Evolutionary conservation across 2,888 invertebrate species (phyloP), one percentile per base, ranked within the genome.

Genomic region (Synanthedon vespiformis): DNA sequence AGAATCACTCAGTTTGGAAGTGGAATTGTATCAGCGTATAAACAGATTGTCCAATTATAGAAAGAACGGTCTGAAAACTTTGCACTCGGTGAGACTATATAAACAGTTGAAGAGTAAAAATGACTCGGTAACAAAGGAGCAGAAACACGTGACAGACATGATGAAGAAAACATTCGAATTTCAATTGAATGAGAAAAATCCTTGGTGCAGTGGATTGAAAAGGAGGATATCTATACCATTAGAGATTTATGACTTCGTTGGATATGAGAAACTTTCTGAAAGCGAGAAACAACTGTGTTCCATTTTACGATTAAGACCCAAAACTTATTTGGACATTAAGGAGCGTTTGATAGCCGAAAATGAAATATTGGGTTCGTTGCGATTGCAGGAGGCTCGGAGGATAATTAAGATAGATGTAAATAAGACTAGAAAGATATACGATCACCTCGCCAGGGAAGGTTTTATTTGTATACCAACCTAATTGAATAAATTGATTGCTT

Each of bases 401-500:
- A 88, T 96, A 49, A 90, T 97, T 44, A 97, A 96, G 80, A 97
- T 97, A 62, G 97, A 97, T 86, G 97, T 97, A 2, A 96, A 96
- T 76, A 94, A 94, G 77, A 97, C 97, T 0, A 90, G 96, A 57
- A 95, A 95, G 76, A 91, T 97, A 65, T 94, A 93, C 83, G 93
- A 94, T 83, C 91, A 93, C 75, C 84, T 95, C 34, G 79, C 92
- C 53, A 83, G 90, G 62, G 90, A 93, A 70, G 94, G 94, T 40
- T 92, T 91, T 71, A 90, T 95, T 58, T 89, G 84, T 72, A 91
- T 91, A 73, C 89, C 90, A 13, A 59, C 63, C 55, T 79, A 61
- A 78, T 64, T 56, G 62, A 60, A 58, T 59, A 44, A 44, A 44
- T 6, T 44, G 10, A 10, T 16, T 16, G 16, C 16, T 16, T 16